Conservation (phyloP, 2,113 vertebrate species). For the Hirundichthys speculiger region DNA sequence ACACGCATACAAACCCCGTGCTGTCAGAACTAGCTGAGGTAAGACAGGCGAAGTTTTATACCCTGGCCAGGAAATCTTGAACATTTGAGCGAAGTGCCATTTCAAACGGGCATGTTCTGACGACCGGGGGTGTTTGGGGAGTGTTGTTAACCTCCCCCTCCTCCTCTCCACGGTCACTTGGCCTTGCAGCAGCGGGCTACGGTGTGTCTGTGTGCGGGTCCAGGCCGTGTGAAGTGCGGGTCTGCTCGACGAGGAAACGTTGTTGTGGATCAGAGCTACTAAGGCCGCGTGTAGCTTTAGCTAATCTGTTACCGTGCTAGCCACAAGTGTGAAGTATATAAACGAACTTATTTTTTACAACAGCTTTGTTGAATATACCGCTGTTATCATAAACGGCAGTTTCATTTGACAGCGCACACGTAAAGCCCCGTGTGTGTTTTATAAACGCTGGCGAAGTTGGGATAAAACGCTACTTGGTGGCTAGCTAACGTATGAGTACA, state of each 20-base stretch:
- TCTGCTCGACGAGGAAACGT: conserved; percentile 43
- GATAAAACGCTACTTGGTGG: conserved; percentile 16
- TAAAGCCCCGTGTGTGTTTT: too few species aligned
- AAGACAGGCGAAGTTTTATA: conserved; percentile 78
- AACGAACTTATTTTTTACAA: conserved; percentile 34
- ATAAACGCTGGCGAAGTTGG: background rate
- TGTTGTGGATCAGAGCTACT: conserved; percentile 44
- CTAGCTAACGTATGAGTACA: conserved; percentile 7
- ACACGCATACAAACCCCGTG: conserved; percentile 82
- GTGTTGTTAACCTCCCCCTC: conserved; percentile 37
- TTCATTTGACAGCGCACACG: too few species aligned
- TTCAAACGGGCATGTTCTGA: conserved; percentile 19
- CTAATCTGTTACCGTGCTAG: conserved; percentile 52
- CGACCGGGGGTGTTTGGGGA: conserved; percentile 20
- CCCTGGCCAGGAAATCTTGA: conserved; percentile 29
- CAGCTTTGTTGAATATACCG: background rate
- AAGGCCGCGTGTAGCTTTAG: conserved; percentile 72
- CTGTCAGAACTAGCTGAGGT: conserved; percentile 85
- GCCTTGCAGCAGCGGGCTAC: conserved; percentile 73
- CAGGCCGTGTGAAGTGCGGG: conserved; percentile 14
- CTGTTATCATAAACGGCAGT: too few species aligned
- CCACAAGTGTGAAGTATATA: conserved; percentile 30
- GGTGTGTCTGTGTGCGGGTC: conserved; percentile 38
- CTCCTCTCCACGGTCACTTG: conserved; percentile 71
- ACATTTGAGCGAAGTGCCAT: conserved; percentile 26